Conservation (phyloP, 2,113 vertebrate genomes). For the Pholis gunnellus region DNA sequence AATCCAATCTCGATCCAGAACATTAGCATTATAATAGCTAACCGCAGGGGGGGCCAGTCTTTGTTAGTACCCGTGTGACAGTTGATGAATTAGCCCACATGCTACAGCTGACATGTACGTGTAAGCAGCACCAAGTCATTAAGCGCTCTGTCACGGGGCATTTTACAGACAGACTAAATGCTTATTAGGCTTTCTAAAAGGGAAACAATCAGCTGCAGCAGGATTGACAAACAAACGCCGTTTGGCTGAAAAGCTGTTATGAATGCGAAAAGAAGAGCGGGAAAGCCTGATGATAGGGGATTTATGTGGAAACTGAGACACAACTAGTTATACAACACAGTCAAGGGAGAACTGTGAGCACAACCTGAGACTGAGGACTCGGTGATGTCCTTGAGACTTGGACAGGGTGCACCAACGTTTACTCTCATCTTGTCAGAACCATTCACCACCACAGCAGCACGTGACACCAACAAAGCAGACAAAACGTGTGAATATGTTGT, state of each 20-base stretch:
- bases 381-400: neutral
- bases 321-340: neutral
- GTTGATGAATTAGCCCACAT: constrained; percentile 66
- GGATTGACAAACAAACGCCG: constrained; percentile 8
- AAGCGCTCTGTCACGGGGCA: constrained; percentile 42
- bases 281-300: neutral
- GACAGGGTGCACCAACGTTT: neutral
- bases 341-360: neutral
- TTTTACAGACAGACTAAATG: constrained; percentile 58
- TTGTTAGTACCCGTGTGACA: constrained; percentile 42
- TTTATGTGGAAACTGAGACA: neutral
- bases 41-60: constrained; percentile 15
- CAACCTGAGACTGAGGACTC: neutral
- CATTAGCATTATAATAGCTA: constrained; percentile 67
- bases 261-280: neutral
- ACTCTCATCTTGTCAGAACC: neutral
- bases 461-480: neutral
- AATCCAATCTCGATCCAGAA: constrained; percentile 43
- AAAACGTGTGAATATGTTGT: neutral
- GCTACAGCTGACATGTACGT: constrained; percentile 61
- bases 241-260: neutral
- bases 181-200: constrained; percentile 45
- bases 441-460: neutral
- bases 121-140: constrained; percentile 60
- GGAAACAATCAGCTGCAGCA: constrained; percentile 32